phyloP scores from a whole-genome alignment of 2,797 vertebrate species.

The Anniella stebbinsi region DNA sequence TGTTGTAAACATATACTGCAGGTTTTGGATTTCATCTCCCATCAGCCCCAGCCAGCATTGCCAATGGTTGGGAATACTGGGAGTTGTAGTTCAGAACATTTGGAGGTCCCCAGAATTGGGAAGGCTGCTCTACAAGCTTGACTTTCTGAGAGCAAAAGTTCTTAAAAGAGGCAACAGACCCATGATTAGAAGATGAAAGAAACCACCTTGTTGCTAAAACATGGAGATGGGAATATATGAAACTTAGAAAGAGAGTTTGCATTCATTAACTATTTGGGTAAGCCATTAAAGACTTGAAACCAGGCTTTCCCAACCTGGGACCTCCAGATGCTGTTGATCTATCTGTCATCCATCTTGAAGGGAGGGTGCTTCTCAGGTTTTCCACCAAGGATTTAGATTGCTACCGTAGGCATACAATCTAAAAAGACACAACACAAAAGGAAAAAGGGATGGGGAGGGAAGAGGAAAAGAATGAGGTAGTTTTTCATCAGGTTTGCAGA shows the following conservation, averaged over 20 bases:
- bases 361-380: no score
- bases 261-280: neutral
- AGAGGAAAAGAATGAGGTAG: no score
- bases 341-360: no score
- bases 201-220: neutral
- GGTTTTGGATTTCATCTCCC: no score
- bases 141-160: neutral
- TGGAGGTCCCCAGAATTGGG: neutral
- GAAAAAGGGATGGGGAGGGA: no score
- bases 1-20: neutral
- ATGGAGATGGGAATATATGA: neutral
- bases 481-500: no score
- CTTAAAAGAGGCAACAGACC: neutral
- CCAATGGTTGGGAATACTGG: neutral
- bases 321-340: neutral
- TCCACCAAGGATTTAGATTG: no score
- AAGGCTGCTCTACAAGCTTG: neutral
- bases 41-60: no score
- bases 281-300: neutral
- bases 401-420: no score
- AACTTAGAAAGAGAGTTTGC: neutral
- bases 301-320: neutral
- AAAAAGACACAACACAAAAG: no score
- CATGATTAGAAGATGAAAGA: neutral
- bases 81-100: neutral